Evolutionary conservation across 2,797 vertebrate species (phyloP), one percentile per base, ranked within the genome.

Genomic region (Gambusia yucatana): DNA sequence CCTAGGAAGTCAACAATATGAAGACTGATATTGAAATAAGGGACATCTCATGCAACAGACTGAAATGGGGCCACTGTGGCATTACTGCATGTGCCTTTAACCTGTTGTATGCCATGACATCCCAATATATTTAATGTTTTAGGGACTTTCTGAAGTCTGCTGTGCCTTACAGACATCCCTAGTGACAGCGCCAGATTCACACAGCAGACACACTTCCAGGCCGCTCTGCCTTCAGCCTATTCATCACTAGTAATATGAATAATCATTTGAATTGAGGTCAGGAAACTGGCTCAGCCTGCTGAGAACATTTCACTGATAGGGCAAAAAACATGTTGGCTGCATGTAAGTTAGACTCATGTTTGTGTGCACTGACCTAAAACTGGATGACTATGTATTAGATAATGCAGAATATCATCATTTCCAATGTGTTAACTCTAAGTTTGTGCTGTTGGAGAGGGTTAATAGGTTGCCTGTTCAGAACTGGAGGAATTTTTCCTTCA

Each of bases 241-340:
- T 75, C 46, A 73, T 74, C 75, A 72, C 33, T 63, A 44, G 41
- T 73, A 30, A 73, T 73, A 63, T 55, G 13, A 78, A 77, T 80
- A 85, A 83, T 75, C 47, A 41, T 41, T 69, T 79, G 82, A 67
- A 61, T 1, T 59, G 55, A 81, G 76, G 74, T 79, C 84, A 78
- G 70, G 30, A 57, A 61, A 67, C 52, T 81, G 78, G 71, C 71
- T 86, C 77, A 36, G 70, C 63, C 69, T 36, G 69, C 72, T 14
- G 33, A 79, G 33, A 73, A 73, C 59, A 73, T 16, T 48, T 3
- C 16, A 22, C 71, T 57, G 52, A 50, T 46, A 36, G 59, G 20
- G 43, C 10, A 59, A 44, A 63, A 14, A 77, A 77, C 57, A 20
- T 50, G 39, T 77, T 77, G 70, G 48, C 75, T 77, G 63, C 25